phyloP scores from a whole-genome alignment of 1,140 invertebrate genomes.

The Hylyphantes graminicola region DNA sequence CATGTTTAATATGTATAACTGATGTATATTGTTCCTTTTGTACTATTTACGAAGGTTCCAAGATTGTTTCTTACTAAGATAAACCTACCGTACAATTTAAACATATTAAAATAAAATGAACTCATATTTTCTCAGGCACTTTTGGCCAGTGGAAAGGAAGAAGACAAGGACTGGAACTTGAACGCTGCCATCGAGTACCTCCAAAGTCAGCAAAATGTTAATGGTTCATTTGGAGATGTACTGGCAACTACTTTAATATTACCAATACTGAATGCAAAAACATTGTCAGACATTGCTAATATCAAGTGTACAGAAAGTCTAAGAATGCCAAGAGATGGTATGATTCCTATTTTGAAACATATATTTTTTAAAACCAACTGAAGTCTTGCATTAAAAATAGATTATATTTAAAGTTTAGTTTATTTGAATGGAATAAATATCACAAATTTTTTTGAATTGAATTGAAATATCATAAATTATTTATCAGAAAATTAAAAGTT shows the following conservation, averaged over 20 bases:
- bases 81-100: too few species aligned
- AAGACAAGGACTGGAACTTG: not conserved
- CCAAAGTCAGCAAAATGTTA: not conserved
- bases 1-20: too few species aligned
- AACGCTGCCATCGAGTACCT: not conserved
- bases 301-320: constrained; percentile 1
- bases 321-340: not conserved
- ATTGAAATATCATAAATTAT: too few species aligned
- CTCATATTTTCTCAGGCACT: constrained; percentile 3
- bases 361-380: not conserved
- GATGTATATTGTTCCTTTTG: too few species aligned
- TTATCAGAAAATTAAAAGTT: too few species aligned
- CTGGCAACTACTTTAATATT: constrained; percentile 1
- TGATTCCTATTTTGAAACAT: not conserved
- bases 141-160: not conserved
- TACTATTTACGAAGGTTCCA: too few species aligned
- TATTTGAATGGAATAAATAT: too few species aligned
- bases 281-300: not conserved
- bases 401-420: too few species aligned
- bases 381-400: not conserved
- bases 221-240: not conserved
- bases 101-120: not conserved
- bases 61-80: too few species aligned
- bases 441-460: too few species aligned
- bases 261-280: constrained; percentile 5